A percentile compares a stretch with the other conserved stretches of the same genome.
Conservation (phyloP, 2,113 vertebrate species). For the Uria aalge region DNA sequence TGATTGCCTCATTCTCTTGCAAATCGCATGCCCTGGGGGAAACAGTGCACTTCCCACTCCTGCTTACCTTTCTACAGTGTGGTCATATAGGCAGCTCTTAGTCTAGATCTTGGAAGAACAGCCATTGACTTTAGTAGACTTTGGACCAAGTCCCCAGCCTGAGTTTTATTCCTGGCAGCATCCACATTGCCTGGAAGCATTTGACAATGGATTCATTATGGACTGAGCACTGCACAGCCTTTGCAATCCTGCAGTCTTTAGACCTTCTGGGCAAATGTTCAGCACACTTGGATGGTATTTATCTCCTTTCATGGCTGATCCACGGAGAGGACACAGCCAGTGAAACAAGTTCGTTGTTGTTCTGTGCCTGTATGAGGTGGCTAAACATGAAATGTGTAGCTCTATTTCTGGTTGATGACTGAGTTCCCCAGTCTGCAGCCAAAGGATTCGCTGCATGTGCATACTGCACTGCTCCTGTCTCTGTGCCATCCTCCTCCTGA, state of each 20-base stretch:
- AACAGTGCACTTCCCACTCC: neutral
- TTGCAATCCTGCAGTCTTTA: neutral
- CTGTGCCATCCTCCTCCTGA: neutral
- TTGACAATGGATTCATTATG: neutral
- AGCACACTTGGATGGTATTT: neutral
- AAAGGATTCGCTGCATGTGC: neutral
- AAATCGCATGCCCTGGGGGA: neutral
- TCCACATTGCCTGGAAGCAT: neutral
- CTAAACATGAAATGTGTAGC: neutral
- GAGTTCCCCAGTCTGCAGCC: neutral
- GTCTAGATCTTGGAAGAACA: neutral
- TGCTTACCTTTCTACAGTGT: neutral
- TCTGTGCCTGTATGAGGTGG: neutral
- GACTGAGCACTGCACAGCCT: neutral
- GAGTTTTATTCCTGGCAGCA: neutral
- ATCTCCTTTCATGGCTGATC: neutral
- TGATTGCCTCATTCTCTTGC: neutral
- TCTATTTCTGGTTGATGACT: neutral
- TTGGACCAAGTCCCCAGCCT: neutral
- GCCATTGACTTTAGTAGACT: neutral
- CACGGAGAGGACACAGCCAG: neutral
- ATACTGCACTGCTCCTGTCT: neutral
- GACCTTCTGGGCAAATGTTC: neutral
- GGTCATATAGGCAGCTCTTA: neutral
- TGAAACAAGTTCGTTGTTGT: neutral